Evolutionary conservation across 1,140 invertebrate genomes (phyloP).

Genomic region (Mercenaria mercenaria): DNA sequence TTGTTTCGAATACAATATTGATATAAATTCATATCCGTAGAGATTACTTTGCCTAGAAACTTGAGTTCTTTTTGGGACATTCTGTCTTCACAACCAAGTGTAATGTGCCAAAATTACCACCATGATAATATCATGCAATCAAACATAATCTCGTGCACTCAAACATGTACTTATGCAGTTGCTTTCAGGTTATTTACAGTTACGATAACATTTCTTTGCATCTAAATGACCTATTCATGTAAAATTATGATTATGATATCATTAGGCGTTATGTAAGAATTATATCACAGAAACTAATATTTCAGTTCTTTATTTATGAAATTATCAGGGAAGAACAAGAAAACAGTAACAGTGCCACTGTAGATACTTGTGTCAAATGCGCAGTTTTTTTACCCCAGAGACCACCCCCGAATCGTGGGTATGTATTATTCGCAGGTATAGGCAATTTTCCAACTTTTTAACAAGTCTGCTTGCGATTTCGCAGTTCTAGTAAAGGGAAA

Average conservation of each 20-base stretch:
- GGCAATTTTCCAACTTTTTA: no score
- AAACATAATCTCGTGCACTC: neutral
- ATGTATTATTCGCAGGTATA: no score
- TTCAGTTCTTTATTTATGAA: no score
- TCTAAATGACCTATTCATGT: neutral
- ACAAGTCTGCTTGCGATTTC: no score
- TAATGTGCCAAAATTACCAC: slow-evolving; percentile 4
- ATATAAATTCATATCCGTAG: neutral
- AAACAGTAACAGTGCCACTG: no score
- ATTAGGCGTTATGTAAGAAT: neutral
- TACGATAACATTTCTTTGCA: neutral
- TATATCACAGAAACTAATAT: neutral
- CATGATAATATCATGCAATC: neutral
- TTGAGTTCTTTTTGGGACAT: neutral
- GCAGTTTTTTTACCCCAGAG: no score
- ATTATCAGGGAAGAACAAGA: no score
- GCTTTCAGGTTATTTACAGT: neutral
- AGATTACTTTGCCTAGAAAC: neutral
- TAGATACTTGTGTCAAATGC: no score
- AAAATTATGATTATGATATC: neutral
- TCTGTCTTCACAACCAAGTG: neutral
- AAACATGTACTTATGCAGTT: neutral
- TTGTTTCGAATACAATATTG: neutral
- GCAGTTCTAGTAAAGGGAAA: no score
- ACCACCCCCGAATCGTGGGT: no score